Evolutionary conservation across 2,888 invertebrate species (phyloP), one percentile per base, ranked within the genome.

Genomic region (Clunio marinus): DNA sequence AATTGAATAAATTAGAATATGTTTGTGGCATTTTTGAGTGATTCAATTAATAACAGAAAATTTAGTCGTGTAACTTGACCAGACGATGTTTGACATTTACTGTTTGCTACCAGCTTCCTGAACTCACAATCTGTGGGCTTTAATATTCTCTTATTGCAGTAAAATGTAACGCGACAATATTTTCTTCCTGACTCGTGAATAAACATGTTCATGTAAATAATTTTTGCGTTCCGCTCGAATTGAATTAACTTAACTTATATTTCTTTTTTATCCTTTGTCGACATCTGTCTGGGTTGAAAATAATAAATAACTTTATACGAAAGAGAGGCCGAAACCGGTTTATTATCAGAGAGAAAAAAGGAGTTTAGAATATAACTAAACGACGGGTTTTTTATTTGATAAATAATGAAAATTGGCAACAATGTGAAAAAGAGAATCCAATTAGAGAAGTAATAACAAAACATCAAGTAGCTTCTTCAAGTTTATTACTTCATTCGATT

Each of bases 241-340:
- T 41, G 41, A 2, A 41, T n/a, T 5, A 5, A 5, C 41, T n/a
- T n/a, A n/a, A n/a, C n/a, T n/a, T n/a, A n/a, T 8, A 32, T 32
- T 32, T 32, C 32, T 8, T n/a, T n/a, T n/a, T n/a, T n/a, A n/a
- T n/a, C n/a, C n/a, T n/a, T 41, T n/a, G 15, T 15, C 41, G 41
- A 41, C 41, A 41, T 41, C 41, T 41, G 41, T 41, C 41, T n/a
- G 41, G 7, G 41, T 41, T n/a, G 32, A 5, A 15, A 15, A 2
- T 3, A 41, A 41, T 10, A 15, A 41, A n/a, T 10, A 5, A 32
- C 32, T 8, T 32, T 8, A n/a, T n/a, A n/a, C n/a, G n/a, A n/a
- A n/a, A n/a, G n/a, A n/a, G n/a, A n/a, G n/a, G n/a, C n/a, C n/a
- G 8, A 41, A 41, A 41, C 41, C 41, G 41, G 41, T 41, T 41